phyloP scores from a whole-genome alignment of 2,113 vertebrate genomes.

The Mobula hypostoma region DNA sequence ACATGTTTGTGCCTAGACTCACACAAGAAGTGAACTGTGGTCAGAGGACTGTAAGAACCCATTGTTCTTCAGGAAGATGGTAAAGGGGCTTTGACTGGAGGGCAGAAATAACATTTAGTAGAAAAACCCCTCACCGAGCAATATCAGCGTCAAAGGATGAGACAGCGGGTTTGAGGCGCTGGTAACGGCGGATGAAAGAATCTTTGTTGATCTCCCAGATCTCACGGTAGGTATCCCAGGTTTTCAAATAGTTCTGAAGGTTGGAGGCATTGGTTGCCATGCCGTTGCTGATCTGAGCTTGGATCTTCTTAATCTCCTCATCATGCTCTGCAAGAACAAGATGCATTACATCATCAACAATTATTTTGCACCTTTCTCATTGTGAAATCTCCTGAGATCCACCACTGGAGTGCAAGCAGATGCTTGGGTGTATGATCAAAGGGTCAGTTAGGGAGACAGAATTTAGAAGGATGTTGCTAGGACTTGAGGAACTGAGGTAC shows the following conservation, averaged over 20 bases:
- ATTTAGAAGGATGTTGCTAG: too few relatives aligned
- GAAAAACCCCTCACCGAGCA: conserved; percentile 57
- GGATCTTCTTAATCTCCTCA: conserved; percentile 73
- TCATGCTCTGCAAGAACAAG: conserved; percentile 59
- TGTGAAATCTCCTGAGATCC: not conserved
- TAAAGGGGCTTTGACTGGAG: not conserved
- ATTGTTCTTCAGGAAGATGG: too few relatives aligned
- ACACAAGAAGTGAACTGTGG: not conserved
- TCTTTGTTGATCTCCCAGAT: conserved; percentile 85
- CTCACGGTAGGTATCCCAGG: conserved; percentile 72
- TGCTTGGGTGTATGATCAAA: not conserved
- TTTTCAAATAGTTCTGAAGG: conserved; percentile 71
- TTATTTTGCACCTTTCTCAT: not conserved
- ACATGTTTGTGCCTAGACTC: not conserved
- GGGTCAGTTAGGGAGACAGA: not conserved
- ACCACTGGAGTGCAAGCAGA: too few relatives aligned
- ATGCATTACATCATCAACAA: not conserved
- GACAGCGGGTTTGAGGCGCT: conserved; percentile 66
- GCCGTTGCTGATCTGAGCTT: conserved; percentile 59
- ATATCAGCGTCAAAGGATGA: conserved; percentile 76
- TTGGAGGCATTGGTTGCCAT: conserved; percentile 59
- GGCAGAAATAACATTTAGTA: not conserved
- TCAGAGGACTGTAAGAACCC: not conserved
- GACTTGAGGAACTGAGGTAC: too few relatives aligned
- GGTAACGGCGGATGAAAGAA: conserved; percentile 67